Conservation (phyloP, 1,140 invertebrate species). For the Zophobas atratus region DNA sequence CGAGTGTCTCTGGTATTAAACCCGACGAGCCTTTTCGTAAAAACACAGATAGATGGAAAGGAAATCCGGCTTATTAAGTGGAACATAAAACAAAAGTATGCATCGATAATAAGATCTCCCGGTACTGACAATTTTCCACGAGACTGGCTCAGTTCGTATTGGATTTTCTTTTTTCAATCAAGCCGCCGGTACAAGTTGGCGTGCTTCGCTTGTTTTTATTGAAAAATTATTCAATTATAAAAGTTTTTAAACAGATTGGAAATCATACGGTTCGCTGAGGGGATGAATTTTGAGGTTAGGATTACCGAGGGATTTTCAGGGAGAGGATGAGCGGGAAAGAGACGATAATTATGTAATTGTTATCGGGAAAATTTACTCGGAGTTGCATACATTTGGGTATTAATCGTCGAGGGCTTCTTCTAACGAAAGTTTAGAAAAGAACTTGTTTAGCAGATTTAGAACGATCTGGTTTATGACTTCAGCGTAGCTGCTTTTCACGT, state of each 20-base stretch:
- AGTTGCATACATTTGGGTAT: no score
- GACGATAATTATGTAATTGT: no score
- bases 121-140: slow-evolving; percentile 60
- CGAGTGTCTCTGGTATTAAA: not conserved
- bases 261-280: slow-evolving; percentile 62
- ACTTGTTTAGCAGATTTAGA: no score
- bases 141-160: slow-evolving; percentile 54
- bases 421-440: no score
- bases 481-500: no score
- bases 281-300: slow-evolving; percentile 56
- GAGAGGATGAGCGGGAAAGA: no score
- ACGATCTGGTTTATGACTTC: no score
- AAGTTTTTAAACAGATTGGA: slow-evolving; percentile 67
- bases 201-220: slow-evolving; percentile 67
- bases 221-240: slow-evolving; percentile 68
- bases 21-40: not conserved
- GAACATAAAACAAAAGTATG: slow-evolving; percentile 56
- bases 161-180: slow-evolving; percentile 62
- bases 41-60: slow-evolving; percentile 13
- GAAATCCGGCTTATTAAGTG: slow-evolving; percentile 53
- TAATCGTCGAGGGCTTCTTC: no score
- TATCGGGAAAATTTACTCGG: no score
- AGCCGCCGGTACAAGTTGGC: slow-evolving; percentile 53
- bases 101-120: slow-evolving; percentile 58
- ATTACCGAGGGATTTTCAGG: slow-evolving; percentile 1